Base-by-base conservation (phyloP, 2,888 invertebrate genomes). In the Alcis repandata region DNA sequence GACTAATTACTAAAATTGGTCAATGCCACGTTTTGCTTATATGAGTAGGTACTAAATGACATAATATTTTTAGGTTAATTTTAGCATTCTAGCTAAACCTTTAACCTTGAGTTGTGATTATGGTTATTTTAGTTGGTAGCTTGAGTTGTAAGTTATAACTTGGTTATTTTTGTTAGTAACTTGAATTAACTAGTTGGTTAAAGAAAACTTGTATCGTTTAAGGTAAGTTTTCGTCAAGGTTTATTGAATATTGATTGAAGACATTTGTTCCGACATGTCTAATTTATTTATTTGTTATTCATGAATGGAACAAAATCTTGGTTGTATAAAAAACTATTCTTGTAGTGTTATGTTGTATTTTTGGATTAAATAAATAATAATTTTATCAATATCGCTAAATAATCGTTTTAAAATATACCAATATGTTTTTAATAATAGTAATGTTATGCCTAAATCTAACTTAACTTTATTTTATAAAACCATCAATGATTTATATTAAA, bases 21-120 rank as follows among this genome's bases (percentile, higher is more conserved):
- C 83, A 85, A 82, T 83, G 82, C 78, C 82, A 75, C 76, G 74
- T 78, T 74, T 75, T 71, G 65, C 62, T 68, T 75, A 49, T 22
- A 40, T 54, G 43, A 43, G 38, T 56, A 11, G 36, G 20, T 22
- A 51, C 49, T 65, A 60, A 57, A 45, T 59, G 56, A 58, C 46
- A 60, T 53, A 53, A 59, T 48, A 41, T 48, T 40, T 67, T 69
- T 40, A 54, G 53, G 33, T 57, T 46, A 22, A 49, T 36, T 27
- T 48, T 54, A 46, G 41, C 15, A 32, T 38, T 36, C 19, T 15
- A 51, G 32, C 8, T 45, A 52, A 58, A 46, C 59, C 48, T 63
- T 63, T 63, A 46, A 41, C 63, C 63, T 53, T 48, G 32, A 63
- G 46, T 52, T 58, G 51, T 46, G n/a, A 19, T 32, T 56, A 46